phyloP scores from a whole-genome alignment of 2,888 invertebrate genomes.

The Trichopria drosophilae region DNA sequence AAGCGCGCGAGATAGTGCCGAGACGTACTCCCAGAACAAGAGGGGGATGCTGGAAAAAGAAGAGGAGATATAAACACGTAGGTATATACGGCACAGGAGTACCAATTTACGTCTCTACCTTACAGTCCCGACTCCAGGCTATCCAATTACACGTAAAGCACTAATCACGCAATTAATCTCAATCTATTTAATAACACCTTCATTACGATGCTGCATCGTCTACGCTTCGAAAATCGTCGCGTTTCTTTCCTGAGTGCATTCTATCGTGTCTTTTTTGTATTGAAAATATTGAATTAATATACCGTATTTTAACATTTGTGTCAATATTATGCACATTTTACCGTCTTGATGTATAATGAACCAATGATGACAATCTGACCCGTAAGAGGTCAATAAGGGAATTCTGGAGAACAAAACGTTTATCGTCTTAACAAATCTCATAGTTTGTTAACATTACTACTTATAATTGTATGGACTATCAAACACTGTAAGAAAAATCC shows the following conservation, averaged over 20 bases:
- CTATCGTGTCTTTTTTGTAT: slow-evolving; percentile 5
- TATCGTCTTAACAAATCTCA: too few relatives aligned
- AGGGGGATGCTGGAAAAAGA: slow-evolving; percentile 29
- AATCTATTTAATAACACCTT: slow-evolving; percentile 57
- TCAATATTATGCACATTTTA: too few relatives aligned
- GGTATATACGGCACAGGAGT: slow-evolving; percentile 1
- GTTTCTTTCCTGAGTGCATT: slow-evolving; percentile 14
- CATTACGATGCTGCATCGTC: slow-evolving; percentile 47
- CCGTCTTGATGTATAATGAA: too few relatives aligned
- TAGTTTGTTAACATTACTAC: too few relatives aligned
- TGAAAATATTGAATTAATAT: too few relatives aligned
- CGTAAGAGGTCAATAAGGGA: too few relatives aligned
- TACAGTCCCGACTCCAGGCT: slow-evolving; percentile 40
- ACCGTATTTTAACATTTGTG: too few relatives aligned
- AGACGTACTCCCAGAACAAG: slow-evolving; percentile 25
- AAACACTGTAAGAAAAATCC: too few relatives aligned
- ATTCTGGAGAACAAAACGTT: too few relatives aligned
- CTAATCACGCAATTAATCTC: slow-evolving; percentile 57
- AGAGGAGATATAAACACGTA: slow-evolving; percentile 25
- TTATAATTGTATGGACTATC: too few relatives aligned
- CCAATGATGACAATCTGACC: too few relatives aligned
- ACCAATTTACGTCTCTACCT: slow-evolving; percentile 30
- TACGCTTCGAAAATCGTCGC: slow-evolving; percentile 37
- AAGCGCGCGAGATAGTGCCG: slow-evolving; percentile 4
- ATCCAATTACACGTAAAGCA: slow-evolving; percentile 55